Evolutionary conservation across 2,113 vertebrate genomes (phyloP), one percentile per base, ranked within the genome.

Genomic region (Callorhinus ursinus): DNA sequence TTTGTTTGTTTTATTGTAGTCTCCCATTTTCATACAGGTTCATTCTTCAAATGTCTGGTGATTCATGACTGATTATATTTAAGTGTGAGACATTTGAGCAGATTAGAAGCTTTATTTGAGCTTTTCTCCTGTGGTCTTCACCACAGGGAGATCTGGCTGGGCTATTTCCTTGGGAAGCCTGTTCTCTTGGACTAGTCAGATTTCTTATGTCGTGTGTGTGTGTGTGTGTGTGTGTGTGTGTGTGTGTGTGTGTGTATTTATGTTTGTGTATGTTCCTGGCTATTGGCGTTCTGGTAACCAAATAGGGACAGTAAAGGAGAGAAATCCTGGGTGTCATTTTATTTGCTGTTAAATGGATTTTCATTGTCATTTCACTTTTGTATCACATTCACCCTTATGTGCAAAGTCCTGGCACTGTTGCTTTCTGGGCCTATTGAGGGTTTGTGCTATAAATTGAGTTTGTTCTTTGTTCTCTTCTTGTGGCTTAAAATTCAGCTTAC

Each of bases 381-480:
- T 87, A 16, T 4, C 61, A 24, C 26, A 10, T 93, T 90, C 14
- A 31, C 33, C 7, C 7, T 87, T 65, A 57, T 63, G 51, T n/a
- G 28, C 42, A 83, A 77, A 72, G 39, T n/a, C 28, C 21, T 57
- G 36, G 8, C 15, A 59, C 21, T 86, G 46, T 90, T 90, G 5
- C 65, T 82, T 86, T 87, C 22, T 90, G 81, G 72, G 46, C 13
- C 28, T 36, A 5, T 67, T 24, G 49, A 53, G 9, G 19, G 59
- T 76, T 87, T 88, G 31, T 86, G 11, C 5, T 65, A 31, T 57
- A 93, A 91, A 59, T 28, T 74, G 42, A 42, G 46, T 65, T 81
- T 81, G 22, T 69, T 90, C 84, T 88, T 93, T 86, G 42, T 55
- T 87, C 80, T 95, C 90, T 84, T 14, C 28, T 82, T 24, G 12